phyloP scores from a whole-genome alignment of 2,888 invertebrate genomes.

The Tridacna crocea region DNA sequence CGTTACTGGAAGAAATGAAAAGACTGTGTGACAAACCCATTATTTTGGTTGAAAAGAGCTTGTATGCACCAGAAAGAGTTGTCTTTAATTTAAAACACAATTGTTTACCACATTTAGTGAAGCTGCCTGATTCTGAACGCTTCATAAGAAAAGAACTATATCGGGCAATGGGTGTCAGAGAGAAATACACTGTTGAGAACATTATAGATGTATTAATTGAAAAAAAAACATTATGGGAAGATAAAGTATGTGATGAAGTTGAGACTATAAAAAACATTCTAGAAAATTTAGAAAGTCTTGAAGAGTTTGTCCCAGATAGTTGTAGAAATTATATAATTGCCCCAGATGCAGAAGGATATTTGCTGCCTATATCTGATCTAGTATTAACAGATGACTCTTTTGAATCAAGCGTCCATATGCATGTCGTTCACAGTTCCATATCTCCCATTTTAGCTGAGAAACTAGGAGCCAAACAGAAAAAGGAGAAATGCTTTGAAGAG shows the following conservation, averaged over 20 bases:
- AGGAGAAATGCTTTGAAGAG: conserved; percentile 32
- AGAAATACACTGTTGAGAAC: conserved; percentile 33
- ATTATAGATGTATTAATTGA: conserved; percentile 33
- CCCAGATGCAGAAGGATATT: conserved; percentile 69
- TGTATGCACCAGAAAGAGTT: conserved; percentile 32
- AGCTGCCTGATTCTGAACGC: conserved; percentile 23
- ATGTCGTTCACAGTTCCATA: conserved; percentile 66
- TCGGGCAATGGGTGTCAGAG: conserved; percentile 35
- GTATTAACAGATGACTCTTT: conserved; percentile 73
- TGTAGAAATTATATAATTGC: conserved; percentile 25
- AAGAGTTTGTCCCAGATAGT: not conserved
- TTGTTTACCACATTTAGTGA: conserved; percentile 40
- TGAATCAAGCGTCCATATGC: conserved; percentile 56
- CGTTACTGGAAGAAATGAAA: not conserved
- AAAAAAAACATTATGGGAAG: not conserved
- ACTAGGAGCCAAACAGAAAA: conserved; percentile 67
- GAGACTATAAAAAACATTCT: conserved; percentile 38
- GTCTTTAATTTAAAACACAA: conserved; percentile 29
- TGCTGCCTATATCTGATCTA: conserved; percentile 64
- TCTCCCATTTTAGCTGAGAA: conserved; percentile 66
- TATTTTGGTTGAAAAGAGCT: conserved; percentile 35
- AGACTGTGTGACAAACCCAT: conserved; percentile 5
- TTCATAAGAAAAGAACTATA: conserved; percentile 1
- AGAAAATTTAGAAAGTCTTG: conserved; percentile 21
- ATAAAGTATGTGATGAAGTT: conserved; percentile 24